A percentile compares a stretch with the other conserved stretches of the same genome.
phyloP scores from a whole-genome alignment of 2,797 vertebrate genomes.

The Oreochromis grahami region DNA sequence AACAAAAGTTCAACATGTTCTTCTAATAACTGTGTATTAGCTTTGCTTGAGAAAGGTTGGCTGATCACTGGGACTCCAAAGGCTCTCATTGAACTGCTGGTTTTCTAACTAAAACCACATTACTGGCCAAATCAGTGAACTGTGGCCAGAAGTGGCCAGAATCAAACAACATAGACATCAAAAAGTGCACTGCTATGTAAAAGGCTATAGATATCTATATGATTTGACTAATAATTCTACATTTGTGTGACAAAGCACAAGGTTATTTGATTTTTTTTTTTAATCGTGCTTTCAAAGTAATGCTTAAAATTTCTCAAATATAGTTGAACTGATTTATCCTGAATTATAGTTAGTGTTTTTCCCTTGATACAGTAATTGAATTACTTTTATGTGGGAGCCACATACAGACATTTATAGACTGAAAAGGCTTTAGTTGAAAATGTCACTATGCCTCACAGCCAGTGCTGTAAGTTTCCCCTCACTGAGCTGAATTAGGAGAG shows the following conservation, averaged over 20 bases:
- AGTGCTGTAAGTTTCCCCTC: neutral
- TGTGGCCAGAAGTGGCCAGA: neutral
- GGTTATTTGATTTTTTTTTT: neutral
- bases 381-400: neutral
- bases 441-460: neutral
- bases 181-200: neutral
- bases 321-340: neutral
- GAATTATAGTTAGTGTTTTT: neutral
- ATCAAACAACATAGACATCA: rapidly evolving
- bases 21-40: neutral
- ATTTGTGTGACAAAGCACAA: neutral
- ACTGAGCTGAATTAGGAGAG: neutral
- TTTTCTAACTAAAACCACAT: rapidly evolving
- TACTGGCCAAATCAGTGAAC: neutral
- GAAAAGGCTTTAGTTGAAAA: neutral
- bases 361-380: neutral
- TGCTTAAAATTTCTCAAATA: neutral
- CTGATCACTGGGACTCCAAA: neutral
- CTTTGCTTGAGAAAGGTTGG: rapidly evolving
- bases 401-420: neutral
- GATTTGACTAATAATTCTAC: neutral
- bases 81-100: neutral
- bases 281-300: neutral
- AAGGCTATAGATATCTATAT: neutral
- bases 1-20: neutral